Evolutionary conservation across 2,113 vertebrate genomes (phyloP).

Genomic region (Pardalotus punctatus): DNA sequence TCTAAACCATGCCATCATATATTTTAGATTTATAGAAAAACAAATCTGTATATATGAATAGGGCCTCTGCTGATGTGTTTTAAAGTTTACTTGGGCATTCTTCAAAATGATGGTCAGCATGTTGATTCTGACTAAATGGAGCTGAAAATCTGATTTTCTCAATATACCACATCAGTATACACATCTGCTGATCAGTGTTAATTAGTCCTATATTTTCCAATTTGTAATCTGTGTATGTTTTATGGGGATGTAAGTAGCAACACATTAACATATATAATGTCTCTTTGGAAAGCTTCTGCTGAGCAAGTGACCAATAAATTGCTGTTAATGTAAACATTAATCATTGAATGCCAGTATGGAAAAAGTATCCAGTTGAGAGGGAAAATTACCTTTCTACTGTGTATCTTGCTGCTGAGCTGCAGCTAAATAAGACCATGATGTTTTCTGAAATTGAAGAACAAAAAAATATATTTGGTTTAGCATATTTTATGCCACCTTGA

Average conservation of each 20-base stretch:
- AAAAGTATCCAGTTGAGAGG: not conserved
- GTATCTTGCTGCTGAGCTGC: conserved; percentile 29
- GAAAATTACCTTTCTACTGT: not conserved
- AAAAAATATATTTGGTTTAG: not conserved
- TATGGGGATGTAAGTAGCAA: conserved; percentile 50
- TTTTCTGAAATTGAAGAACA: conserved; percentile 16
- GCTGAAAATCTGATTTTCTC: conserved; percentile 54
- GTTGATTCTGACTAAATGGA: conserved; percentile 35
- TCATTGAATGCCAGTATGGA: conserved; percentile 34
- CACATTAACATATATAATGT: conserved; percentile 32
- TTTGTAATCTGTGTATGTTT: conserved; percentile 60
- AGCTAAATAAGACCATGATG: not conserved
- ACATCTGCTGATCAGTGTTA: conserved; percentile 60
- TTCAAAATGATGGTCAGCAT: conserved; percentile 21
- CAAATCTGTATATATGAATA: conserved; percentile 2
- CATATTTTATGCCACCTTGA: not conserved
- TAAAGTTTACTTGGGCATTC: not conserved
- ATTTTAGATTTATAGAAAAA: not conserved
- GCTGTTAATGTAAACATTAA: conserved; percentile 64
- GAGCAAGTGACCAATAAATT: conserved; percentile 71
- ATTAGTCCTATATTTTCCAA: conserved; percentile 65
- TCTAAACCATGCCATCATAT: not conserved
- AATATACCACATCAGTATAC: not conserved
- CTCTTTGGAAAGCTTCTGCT: conserved; percentile 58
- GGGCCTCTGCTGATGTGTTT: not conserved